Evolutionary conservation across 2,888 invertebrate species (phyloP), one percentile per base, ranked within the genome.

Genomic region (Anorthoa munda): DNA sequence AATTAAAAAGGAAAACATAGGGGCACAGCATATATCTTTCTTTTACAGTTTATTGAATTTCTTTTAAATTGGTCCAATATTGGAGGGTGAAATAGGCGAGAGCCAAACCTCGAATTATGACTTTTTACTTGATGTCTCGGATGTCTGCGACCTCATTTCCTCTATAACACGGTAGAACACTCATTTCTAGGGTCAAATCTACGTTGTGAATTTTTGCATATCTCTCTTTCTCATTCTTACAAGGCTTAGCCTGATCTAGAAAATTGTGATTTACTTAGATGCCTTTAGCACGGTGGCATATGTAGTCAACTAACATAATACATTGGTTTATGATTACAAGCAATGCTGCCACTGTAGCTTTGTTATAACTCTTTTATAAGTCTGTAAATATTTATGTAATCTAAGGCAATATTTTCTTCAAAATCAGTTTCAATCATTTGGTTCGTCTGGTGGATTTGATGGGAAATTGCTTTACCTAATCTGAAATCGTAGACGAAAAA

Each of bases 151-250:
- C 39, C 39, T 7, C 39, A 9, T 39, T 39, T 9, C 9, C 1
- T 39, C 21, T 75, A n/a, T 56, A 68, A 71, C 58, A 78, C 68
- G 50, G 74, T 78, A 75, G 55, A 65, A 72, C 50, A 77, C 51
- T 70, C 72, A 74, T 70, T 23, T 60, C 74, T 85, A 87, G 81
- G 86, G 86, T 88, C 86, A 82, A 9, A 90, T 90, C 90, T 90
- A 93, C 87, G 93, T 95, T 95, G 94, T 94, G 94, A 95, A 87
- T 81, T 93, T 92, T 93, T 93, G 94, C 95, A 95, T 95, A 95
- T 95, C 95, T 94, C 89, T 93, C 84, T 90, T 89, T 92, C 89
- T 92, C 90, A 89, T 89, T 88, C 69, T 85, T 83, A 92, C 82
- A 85, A 93, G 93, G 93, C 94, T 94, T 95, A 94, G 95, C 93